Conservation (phyloP, 1,140 invertebrate genomes). For the Frieseomelitta varia region DNA sequence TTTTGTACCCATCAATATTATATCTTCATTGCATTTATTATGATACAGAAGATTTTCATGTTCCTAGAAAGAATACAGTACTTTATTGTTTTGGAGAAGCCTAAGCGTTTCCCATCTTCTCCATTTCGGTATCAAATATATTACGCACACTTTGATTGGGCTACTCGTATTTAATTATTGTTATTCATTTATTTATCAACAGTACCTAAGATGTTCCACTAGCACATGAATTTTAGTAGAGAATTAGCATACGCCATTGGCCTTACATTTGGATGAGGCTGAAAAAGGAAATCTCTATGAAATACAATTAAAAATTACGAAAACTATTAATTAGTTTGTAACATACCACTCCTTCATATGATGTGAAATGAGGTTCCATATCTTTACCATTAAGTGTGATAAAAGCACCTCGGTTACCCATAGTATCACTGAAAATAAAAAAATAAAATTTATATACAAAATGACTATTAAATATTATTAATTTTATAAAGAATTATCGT, state of each 20-base stretch:
- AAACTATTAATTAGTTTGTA: constrained; percentile 44
- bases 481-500: background rate
- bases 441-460: constrained; percentile 43
- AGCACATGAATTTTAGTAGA: constrained; percentile 85
- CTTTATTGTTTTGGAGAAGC: constrained; percentile 65
- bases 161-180: constrained; percentile 73
- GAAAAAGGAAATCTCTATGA: constrained; percentile 67
- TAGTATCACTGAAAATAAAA: constrained; percentile 92
- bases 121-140: constrained; percentile 75
- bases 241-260: constrained; percentile 97
- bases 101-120: constrained; percentile 64
- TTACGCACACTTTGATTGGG: constrained; percentile 76
- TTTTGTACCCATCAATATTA: constrained; percentile 68
- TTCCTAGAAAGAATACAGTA: constrained; percentile 69
- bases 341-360: constrained; percentile 96
- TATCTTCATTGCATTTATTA: constrained; percentile 60
- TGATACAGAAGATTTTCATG: constrained; percentile 59
- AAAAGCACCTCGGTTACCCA: constrained; percentile 99
- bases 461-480: constrained; percentile 2
- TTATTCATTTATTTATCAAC: constrained; percentile 66
- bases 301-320: constrained; percentile 1
- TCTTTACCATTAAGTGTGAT: constrained; percentile 96
- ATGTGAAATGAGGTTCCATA: constrained; percentile 94
- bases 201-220: constrained; percentile 73
- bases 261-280: constrained; percentile 98